phyloP scores from a whole-genome alignment of 2,888 invertebrate genomes.

The Agonum fuliginosum region DNA sequence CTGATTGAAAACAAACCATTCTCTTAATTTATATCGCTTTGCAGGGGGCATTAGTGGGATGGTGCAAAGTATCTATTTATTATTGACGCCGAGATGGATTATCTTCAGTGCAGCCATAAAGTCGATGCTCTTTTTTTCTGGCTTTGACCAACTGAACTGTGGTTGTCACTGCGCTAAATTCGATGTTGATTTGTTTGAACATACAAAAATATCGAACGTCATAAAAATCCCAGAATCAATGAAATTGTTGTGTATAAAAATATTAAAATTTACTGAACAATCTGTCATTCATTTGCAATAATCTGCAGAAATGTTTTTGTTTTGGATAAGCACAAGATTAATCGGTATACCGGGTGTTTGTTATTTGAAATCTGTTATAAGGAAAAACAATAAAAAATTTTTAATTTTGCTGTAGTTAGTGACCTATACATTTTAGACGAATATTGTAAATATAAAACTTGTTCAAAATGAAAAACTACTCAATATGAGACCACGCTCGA shows the following conservation, averaged over 20 bases:
- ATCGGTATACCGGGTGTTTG: too few relatives aligned
- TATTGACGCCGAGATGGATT: conserved; percentile 20
- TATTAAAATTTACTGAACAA: too few relatives aligned
- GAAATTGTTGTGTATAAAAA: neutral
- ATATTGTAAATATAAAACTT: too few relatives aligned
- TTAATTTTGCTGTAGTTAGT: too few relatives aligned
- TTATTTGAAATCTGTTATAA: too few relatives aligned
- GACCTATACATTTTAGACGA: too few relatives aligned
- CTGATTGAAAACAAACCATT: conserved; percentile 21
- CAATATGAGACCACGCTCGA: too few relatives aligned
- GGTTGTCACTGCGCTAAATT: conserved; percentile 38
- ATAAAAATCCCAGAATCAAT: conserved; percentile 12
- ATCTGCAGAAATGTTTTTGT: conserved; percentile 18
- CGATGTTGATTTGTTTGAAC: conserved; percentile 24
- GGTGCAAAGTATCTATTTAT: conserved; percentile 52
- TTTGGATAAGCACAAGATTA: conserved; percentile 20
- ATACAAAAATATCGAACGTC: conserved; percentile 39
- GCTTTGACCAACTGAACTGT: conserved; percentile 50
- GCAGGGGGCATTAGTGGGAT: conserved; percentile 47
- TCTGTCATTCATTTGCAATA: too few relatives aligned
- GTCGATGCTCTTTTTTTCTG: conserved; percentile 40
- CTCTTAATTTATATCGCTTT: conserved; percentile 17
- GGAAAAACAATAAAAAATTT: too few relatives aligned
- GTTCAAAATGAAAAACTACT: too few relatives aligned
- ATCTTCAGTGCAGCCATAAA: conserved; percentile 30